These are phyloP conservation scores for Paramisgurnus dabryanus DNA, from an alignment of 2,113 vertebrate genomes.

Conservation along the genomic window DNA sequence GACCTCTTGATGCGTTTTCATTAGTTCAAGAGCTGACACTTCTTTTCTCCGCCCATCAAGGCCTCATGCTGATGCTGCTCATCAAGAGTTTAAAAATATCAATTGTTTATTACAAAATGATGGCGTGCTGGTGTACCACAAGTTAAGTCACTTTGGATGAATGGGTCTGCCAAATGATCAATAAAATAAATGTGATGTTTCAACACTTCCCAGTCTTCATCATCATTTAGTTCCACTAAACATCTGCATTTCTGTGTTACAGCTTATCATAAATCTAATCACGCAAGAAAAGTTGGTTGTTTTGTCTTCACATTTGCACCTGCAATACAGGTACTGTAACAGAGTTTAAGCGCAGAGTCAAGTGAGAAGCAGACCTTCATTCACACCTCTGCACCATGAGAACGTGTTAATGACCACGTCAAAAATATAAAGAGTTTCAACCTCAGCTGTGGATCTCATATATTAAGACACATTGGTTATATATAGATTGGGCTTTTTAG, in stretches of 20 bases:
- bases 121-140: too few species aligned
- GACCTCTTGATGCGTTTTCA: background rate
- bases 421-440: slow-evolving; percentile 33
- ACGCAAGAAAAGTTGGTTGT: too few species aligned
- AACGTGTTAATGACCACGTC: slow-evolving; percentile 41
- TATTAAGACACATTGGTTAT: background rate
- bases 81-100: too few species aligned
- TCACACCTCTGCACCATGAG: slow-evolving; percentile 3
- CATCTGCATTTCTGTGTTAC: background rate
- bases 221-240: too few species aligned
- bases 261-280: background rate
- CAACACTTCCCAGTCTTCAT: too few species aligned
- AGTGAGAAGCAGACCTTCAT: slow-evolving; percentile 11
- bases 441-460: background rate
- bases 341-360: background rate
- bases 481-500: background rate
- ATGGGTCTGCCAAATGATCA: background rate
- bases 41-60: background rate
- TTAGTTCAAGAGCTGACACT: slow-evolving; percentile 7
- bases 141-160: too few species aligned
- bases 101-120: too few species aligned
- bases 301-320: slow-evolving; percentile 5
- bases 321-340: background rate
- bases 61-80: background rate
- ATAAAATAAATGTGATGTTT: too few species aligned